Evolutionary conservation across 1,140 invertebrate genomes (phyloP), one percentile per base, ranked within the genome.

Genomic region (Procambarus clarkii): DNA sequence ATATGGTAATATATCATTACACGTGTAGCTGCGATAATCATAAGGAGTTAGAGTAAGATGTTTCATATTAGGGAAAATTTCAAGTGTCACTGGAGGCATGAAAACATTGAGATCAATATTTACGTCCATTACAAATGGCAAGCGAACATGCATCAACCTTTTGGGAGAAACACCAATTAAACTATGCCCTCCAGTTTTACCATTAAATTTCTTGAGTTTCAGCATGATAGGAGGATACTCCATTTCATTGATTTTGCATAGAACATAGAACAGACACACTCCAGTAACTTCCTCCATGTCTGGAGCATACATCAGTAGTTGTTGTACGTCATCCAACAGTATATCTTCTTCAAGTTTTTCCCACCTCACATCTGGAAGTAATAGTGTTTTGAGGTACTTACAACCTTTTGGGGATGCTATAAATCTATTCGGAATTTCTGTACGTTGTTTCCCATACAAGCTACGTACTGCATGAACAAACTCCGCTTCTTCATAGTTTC

Each of bases 21-120:
- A 48, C 2, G 21, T 78, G 24, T 78, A 78, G 46, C 13, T 21
- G 46, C 34, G 46, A 45, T 48, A 44, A 78, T 78, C 76, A 44
- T 78, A 13, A 48, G 76, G 76, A 45, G 34, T 34, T 13, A 78
- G n/a, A 45, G 34, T 78, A 44, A 78, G 76, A 34, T 45, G 76
- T 44, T 18, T 44, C 76, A 78, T 78, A 18, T 78, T 78, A 3
- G 76, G 76, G 44, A 78, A 78, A 78, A 45, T 78, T 78, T 45
- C 34, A 78, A 78, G 46, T 45, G 46, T 45, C 9, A 45, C 46
- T 44, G 76, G 24, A 45, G 34, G 34, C 46, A 48, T 34, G 4
- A 44, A 45, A 45, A 11, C 76, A 48, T 78, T 78, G 18, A 78
- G 76, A 48, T 7, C n/a, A 13, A 78, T 78, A 44, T 34, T 44